Evolutionary conservation across 35 echinoderm and acorn worm genomes (phyloP).

Genomic region (Nesometra sesokonis): DNA sequence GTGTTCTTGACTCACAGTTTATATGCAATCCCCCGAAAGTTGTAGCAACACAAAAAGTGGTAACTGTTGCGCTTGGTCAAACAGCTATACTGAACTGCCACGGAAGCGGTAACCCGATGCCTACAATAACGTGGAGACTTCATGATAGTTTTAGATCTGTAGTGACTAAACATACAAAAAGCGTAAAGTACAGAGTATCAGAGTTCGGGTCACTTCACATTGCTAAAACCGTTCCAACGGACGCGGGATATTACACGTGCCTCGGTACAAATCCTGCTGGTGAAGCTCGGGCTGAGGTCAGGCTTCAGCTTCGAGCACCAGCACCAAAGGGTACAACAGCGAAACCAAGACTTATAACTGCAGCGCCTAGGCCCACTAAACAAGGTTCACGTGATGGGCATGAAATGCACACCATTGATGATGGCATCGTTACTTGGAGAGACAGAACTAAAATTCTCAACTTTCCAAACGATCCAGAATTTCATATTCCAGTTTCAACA

Average conservation of each 20-base stretch:
- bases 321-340: not conserved
- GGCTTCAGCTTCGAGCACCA: conserved; percentile 2
- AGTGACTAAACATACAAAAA: not conserved
- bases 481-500: not conserved
- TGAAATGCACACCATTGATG: not conserved
- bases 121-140: conserved; percentile 39
- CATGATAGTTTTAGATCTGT: conserved; percentile 15
- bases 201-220: conserved; percentile 44
- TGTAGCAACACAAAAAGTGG: not conserved
- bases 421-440: not conserved
- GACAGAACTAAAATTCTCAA: not conserved
- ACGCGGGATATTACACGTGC: conserved; percentile 55
- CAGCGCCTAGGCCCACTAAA: not conserved
- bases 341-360: not conserved
- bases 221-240: conserved; percentile 19
- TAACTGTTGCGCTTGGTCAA: conserved; percentile 7
- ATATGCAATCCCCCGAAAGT: conserved; percentile 40
- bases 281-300: conserved; percentile 22
- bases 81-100: conserved; percentile 40
- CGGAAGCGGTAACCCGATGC: conserved; percentile 46
- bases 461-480: not conserved
- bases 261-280: conserved; percentile 69
- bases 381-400: not conserved
- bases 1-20: conserved; percentile 20
- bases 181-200: conserved; percentile 20